Base-by-base conservation (phyloP, 2,113 vertebrate genomes). In the Podilymbus podiceps region DNA sequence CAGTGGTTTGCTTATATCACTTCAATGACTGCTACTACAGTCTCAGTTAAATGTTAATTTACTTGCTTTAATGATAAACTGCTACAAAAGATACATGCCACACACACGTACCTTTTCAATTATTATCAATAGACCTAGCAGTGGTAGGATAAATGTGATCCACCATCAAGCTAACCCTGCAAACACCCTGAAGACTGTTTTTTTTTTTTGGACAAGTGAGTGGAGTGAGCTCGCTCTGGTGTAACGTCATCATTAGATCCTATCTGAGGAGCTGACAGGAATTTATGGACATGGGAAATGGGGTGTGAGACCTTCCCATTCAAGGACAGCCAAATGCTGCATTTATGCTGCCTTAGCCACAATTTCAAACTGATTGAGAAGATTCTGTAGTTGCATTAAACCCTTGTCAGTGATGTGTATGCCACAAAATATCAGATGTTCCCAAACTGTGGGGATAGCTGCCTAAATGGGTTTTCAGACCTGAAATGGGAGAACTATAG, bases 271-370 rank as follows among this genome's bases (percentile, higher is more conserved):
- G 18, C 9, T 5, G 2, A 31, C 17, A 71, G 42, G 28, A 73
- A n/a, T 5, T 81, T 49, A 23, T 0, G 8, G 30, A 55, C 12
- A 18, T 0, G 0, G 20, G n/a, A 58, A 90, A 62, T 0, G 6
- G 7, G 3, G 3, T 46, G 16, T 6, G 10, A 75, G 24, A 62
- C 28, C 31, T 23, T 38, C 31, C 28, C 21, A 2, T 50, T 73
- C 58, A 50, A 17, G 21, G 16, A 6, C 38, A 60, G 49, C 6
- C 58, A 59, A 59, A 66, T 31, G 6, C 16, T 93, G 35, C 25
- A 12, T 18, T 88, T 92, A 35, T 25, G 46, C n/a, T 95, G 10
- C 63, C 46, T 75, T 79, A 76, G 22, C 40, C 4, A 1, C 59
- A 55, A 25, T 72, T 78, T 88, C 53, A 42, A 79, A 75, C 25